Evolutionary conservation across 2,797 vertebrate species (phyloP), one percentile per base, ranked within the genome.

Genomic region (Leptodactylus fallax): DNA sequence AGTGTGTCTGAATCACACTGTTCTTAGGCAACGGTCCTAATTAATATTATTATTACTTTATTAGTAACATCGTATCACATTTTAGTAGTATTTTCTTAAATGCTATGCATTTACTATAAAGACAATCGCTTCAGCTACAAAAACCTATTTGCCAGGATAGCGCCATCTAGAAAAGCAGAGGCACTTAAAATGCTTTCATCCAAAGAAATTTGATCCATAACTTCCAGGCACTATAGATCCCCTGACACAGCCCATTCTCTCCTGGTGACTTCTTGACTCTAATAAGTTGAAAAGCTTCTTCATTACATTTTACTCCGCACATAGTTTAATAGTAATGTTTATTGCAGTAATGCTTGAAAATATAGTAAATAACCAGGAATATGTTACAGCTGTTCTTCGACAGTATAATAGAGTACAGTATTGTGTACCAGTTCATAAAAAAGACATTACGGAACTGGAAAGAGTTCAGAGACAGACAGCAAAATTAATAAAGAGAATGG

Each of bases 381-480:
- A 85, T 77, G 83, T 76, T 77, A 77, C 83, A 85, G 83, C 83
- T 85, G 83, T 85, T 85, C 56, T 61, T 49, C 21, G 69, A 84
- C 82, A 84, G 82, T 61, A 85, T 85, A 76, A 85, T 63, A 63
- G 83, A 85, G 71, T 61, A 77, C 83, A 85, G 83, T 76, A 76
- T 85, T 85, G 83, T 84, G 55, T 74, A 84, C 82, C 69, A 84
- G 82, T 85, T 85, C 71, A 85, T 85, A 85, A 85, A 85, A 84
- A 85, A 85, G 71, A 85, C 69, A 85, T 85, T 85, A 85, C 19
- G 27, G 82, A 84, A 74, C 82, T 84, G 82, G 82, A 84, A 84
- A 47, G 82, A 84, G 67, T 84, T 85, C 83, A 85, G 83, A 85
- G 83, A 60, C 83, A 56, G 71, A 85, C 71, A 85, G 47, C 71